Percentiles rank a stretch among this genome's conserved stretches.
phyloP scores from a whole-genome alignment of 2,797 vertebrate genomes.

The Phataginus tetradactyla region DNA sequence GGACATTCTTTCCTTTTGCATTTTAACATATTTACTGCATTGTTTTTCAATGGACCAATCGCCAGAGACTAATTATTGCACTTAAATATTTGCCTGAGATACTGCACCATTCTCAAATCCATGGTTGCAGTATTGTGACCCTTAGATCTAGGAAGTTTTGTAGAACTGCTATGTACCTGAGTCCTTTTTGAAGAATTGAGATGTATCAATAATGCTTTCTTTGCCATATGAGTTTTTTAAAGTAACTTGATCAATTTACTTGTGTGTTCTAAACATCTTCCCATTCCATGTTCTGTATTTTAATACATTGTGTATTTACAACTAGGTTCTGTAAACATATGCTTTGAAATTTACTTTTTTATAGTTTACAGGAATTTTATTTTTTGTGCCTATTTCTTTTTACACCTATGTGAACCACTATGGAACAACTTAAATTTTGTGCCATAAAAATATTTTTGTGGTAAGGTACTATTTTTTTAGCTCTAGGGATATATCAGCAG shows the following conservation, averaged over 20 bases:
- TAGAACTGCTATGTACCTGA: constrained; percentile 80
- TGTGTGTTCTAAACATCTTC: constrained; percentile 70
- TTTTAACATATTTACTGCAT: constrained; percentile 81
- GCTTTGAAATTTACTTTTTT: constrained; percentile 85
- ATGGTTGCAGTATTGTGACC: constrained; percentile 71
- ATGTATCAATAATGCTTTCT: constrained; percentile 82
- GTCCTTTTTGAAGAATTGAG: constrained; percentile 78
- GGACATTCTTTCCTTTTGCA: constrained; percentile 82
- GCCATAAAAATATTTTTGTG: constrained; percentile 89
- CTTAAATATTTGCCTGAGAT: constrained; percentile 84
- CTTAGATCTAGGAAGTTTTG: constrained; percentile 80
- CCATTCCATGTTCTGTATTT: constrained; percentile 73
- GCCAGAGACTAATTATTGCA: constrained; percentile 85
- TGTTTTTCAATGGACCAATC: constrained; percentile 81
- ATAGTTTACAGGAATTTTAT: constrained; percentile 86
- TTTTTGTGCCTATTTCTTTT: constrained; percentile 86
- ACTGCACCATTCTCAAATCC: constrained; percentile 76
- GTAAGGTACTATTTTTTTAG: constrained; percentile 88
- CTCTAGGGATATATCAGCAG: constrained; percentile 80
- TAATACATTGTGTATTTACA: constrained; percentile 83
- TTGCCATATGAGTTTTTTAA: constrained; percentile 78
- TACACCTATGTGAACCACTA: constrained; percentile 85
- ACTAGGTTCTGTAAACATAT: constrained; percentile 85
- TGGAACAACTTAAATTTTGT: constrained; percentile 87
- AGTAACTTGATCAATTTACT: constrained; percentile 82